A percentile compares a stretch with the other conserved stretches of the same genome.
These are phyloP conservation scores for Trachelus troglodyta DNA, from an alignment of 2,888 invertebrate genomes.

Conservation along the genomic window DNA sequence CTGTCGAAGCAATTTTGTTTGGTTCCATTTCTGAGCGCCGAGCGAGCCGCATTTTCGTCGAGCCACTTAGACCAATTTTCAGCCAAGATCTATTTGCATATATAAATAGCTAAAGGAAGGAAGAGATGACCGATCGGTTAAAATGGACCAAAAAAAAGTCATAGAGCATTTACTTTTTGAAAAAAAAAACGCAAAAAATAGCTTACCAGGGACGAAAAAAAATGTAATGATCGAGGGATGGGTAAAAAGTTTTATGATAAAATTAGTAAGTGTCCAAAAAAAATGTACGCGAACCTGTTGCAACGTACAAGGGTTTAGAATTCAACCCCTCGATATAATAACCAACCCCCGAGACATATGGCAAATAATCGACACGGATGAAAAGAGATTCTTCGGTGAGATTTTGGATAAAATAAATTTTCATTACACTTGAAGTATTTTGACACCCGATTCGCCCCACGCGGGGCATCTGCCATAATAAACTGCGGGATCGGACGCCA, in stretches of 20 bases:
- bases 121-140: not conserved
- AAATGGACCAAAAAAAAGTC: not conserved
- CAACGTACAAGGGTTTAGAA: not conserved
- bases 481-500: conserved; percentile 16
- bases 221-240: not conserved
- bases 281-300: not conserved
- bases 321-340: not conserved
- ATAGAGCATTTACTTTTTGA: not conserved
- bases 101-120: not conserved
- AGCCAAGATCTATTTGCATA: not conserved
- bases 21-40: not conserved
- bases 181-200: not conserved
- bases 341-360: not conserved
- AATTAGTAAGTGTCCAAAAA: not conserved
- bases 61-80: not conserved
- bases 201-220: not conserved
- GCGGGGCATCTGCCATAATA: conserved; percentile 16
- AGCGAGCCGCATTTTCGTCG: not conserved
- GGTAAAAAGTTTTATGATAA: not conserved
- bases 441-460: conserved; percentile 20
- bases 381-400: conserved; percentile 2
- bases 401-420: conserved; percentile 20
- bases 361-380: conserved; percentile 1
- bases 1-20: not conserved
- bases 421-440: conserved; percentile 18